Evolutionary conservation across 2,113 vertebrate genomes (phyloP).

Genomic region (Solea solea): DNA sequence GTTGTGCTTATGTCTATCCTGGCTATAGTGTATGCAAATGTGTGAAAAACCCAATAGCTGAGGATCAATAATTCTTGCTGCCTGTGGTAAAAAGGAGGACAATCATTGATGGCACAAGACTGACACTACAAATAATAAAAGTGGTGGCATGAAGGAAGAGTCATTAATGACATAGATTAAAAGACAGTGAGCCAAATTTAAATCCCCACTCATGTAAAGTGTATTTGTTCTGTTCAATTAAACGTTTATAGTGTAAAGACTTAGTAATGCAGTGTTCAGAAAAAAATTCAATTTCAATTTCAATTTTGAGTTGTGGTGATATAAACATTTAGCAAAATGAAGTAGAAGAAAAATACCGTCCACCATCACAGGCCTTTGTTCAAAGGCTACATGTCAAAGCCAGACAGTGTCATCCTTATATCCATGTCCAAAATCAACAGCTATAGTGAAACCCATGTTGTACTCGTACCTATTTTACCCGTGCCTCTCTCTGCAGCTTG

Average conservation of each 20-base stretch:
- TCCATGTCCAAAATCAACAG: not conserved
- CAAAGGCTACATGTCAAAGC: no score
- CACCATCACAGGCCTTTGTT: no score
- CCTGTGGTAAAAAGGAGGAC: not conserved
- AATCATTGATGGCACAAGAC: constrained; percentile 20
- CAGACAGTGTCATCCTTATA: no score
- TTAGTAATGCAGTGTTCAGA: no score
- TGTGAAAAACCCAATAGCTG: constrained; percentile 6
- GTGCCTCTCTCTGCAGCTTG: not conserved
- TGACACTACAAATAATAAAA: constrained; percentile 13
- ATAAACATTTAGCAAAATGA: no score
- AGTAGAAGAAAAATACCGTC: no score
- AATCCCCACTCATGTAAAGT: not conserved
- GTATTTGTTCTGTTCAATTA: no score
- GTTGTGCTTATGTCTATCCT: not conserved
- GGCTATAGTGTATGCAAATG: constrained; percentile 21
- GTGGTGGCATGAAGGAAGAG: constrained; percentile 5
- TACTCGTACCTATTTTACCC: not conserved
- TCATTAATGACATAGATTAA: not conserved
- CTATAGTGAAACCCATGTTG: not conserved
- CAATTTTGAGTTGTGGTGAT: no score
- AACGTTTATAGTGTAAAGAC: no score
- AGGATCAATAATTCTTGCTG: constrained; percentile 33
- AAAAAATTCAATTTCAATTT: no score
- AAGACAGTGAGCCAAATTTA: no score